These are phyloP conservation scores for Lasioglossum baleicum DNA, from an alignment of 1,140 invertebrate genomes.

Conservation along the genomic window DNA sequence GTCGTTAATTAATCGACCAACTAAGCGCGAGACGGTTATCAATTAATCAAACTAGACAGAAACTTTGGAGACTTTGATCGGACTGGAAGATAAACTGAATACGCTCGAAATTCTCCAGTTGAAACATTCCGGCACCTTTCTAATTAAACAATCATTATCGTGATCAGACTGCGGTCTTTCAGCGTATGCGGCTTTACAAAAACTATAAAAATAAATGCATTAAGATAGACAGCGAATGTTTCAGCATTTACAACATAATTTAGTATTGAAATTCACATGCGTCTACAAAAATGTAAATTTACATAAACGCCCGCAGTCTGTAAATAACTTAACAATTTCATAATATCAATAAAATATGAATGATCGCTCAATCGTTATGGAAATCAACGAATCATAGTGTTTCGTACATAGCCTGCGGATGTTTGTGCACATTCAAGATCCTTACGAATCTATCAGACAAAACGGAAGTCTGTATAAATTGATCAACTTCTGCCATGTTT, in stretches of 20 bases:
- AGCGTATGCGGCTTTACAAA: not conserved
- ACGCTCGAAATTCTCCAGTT: not conserved
- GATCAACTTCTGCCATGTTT: no score
- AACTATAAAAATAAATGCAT: not conserved
- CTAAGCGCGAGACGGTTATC: not conserved
- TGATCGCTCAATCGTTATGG: not conserved
- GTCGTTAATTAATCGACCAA: constrained; percentile 30
- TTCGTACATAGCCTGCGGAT: no score
- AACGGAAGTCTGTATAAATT: no score
- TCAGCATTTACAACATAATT: not conserved
- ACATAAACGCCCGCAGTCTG: not conserved
- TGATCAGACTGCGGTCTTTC: not conserved
- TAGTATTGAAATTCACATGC: not conserved
- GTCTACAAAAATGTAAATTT: not conserved
- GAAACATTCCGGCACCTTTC: not conserved
- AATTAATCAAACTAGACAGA: constrained; percentile 1
- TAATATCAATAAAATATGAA: not conserved
- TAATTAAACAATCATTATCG: not conserved
- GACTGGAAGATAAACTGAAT: not conserved
- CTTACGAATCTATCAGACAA: no score
- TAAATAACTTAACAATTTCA: not conserved
- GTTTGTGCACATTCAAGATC: no score
- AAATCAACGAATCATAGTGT: not conserved
- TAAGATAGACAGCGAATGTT: not conserved
- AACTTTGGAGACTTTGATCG: not conserved